phyloP scores from a whole-genome alignment of 2,797 vertebrate species.

The Sebastes kiyomatsui region DNA sequence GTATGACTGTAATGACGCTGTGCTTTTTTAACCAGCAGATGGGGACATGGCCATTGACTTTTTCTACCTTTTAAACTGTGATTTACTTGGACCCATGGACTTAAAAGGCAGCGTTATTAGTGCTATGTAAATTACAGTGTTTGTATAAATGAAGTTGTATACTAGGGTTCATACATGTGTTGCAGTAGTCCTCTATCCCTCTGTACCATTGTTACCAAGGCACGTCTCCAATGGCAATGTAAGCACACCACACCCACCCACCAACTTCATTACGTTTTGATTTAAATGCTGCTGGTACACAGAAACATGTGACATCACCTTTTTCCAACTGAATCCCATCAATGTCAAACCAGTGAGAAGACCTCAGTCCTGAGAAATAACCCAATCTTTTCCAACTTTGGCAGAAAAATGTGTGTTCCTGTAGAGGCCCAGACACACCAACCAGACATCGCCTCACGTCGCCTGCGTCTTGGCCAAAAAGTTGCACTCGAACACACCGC shows the following conservation, averaged over 20 bases:
- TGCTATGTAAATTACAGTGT: neutral
- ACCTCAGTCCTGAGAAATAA: neutral
- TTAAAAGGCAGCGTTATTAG: neutral
- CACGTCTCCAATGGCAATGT: neutral
- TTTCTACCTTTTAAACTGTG: neutral
- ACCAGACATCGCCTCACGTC: too few relatives aligned
- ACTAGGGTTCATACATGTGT: neutral
- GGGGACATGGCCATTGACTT: constrained; percentile 59
- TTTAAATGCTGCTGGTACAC: neutral
- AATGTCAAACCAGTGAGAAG: neutral
- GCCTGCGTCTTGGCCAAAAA: too few relatives aligned
- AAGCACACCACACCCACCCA: neutral
- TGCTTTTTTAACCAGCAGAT: constrained; percentile 71
- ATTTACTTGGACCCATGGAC: neutral
- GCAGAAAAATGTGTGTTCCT: neutral
- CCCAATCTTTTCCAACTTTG: neutral
- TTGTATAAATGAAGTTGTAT: neutral
- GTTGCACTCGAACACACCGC: too few relatives aligned
- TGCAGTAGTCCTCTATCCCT: neutral
- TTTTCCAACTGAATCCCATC: neutral
- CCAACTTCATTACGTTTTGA: neutral
- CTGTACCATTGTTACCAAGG: neutral
- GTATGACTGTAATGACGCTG: neutral
- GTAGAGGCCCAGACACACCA: neutral
- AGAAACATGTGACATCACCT: neutral